Evolutionary conservation across 92 coral and sea anemone species (phyloP), one percentile per base, ranked within the genome.

Genomic region (Siderastrea radians): DNA sequence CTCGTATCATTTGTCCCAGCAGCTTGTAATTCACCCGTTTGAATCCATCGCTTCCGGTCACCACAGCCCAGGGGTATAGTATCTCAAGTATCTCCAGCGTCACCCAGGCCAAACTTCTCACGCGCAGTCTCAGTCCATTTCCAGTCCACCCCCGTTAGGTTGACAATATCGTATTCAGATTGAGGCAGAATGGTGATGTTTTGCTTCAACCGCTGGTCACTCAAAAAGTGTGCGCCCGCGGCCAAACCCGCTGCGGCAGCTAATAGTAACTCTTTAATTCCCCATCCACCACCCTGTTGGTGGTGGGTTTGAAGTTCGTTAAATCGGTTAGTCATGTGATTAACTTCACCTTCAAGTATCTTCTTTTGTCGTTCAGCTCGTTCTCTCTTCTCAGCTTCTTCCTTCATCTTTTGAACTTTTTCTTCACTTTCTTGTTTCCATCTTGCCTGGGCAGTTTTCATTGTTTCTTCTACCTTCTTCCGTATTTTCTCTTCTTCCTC

Each of bases 131-230:
- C 68, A 64, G 79, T 87, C 94, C 94, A 91, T 7, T 50, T 69
- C 94, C 94, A 91, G 83, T 68, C 70, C 58, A 82, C 91, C 11
- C 83, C 86, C 73, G 83, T 84, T 45, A 91, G 84, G 5, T 91
- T 91, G 52, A 87, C 82, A 6, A 46, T 55, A 54, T 91, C 76
- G 81, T 82, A 91, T 19, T 91, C 84, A 3, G 94, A 87, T 65
- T 57, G 72, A 52, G 83, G 91, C 50, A 91, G 10, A 10, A 78
- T 70, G 52, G 94, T 87, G 46, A 91, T 77, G 74, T 91, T 91
- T 12, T 82, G 62, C 53, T 91, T 91, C 55, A 91, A 81, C 7
- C 70, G 48, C 43, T 85, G 83, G 44, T 91, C 94, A 57, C 94
- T 91, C 71, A 86, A 10, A 45, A 74, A 7, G 3, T 26, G 19